Percentiles rank a stretch among this genome's conserved stretches.
phyloP scores from a whole-genome alignment of 1,140 invertebrate species.

The Chionoecetes opilio region DNA sequence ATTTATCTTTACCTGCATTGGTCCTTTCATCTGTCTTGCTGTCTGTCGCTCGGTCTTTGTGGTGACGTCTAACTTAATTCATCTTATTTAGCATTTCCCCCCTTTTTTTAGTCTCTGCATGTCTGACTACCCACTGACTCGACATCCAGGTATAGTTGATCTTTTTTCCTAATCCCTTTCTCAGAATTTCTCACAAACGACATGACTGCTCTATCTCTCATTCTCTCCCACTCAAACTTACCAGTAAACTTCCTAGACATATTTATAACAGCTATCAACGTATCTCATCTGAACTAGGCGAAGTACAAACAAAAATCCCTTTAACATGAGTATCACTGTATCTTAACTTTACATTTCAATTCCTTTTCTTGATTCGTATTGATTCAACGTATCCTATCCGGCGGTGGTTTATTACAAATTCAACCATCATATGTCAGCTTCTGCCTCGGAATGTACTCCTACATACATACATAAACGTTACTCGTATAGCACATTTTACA shows the following conservation, averaged over 20 bases:
- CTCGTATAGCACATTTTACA: too few relatives aligned
- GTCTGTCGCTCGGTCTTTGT: neutral
- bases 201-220: neutral
- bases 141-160: neutral
- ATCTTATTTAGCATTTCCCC: neutral
- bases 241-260: neutral
- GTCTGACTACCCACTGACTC: neutral
- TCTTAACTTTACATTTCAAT: too few relatives aligned
- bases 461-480: too few relatives aligned
- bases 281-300: too few relatives aligned
- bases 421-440: too few relatives aligned
- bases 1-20: neutral
- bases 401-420: too few relatives aligned
- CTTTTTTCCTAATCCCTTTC: neutral
- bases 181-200: neutral
- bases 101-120: neutral
- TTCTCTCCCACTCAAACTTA: neutral
- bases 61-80: neutral
- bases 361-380: too few relatives aligned
- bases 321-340: too few relatives aligned
- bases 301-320: too few relatives aligned
- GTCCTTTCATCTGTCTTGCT: conserved; percentile 18
- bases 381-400: too few relatives aligned
- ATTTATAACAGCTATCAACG: too few relatives aligned
- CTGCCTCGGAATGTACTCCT: too few relatives aligned